Evolutionary conservation across 2,797 vertebrate genomes (phyloP), one percentile per base, ranked within the genome.

Genomic region (Liparis tanakae): DNA sequence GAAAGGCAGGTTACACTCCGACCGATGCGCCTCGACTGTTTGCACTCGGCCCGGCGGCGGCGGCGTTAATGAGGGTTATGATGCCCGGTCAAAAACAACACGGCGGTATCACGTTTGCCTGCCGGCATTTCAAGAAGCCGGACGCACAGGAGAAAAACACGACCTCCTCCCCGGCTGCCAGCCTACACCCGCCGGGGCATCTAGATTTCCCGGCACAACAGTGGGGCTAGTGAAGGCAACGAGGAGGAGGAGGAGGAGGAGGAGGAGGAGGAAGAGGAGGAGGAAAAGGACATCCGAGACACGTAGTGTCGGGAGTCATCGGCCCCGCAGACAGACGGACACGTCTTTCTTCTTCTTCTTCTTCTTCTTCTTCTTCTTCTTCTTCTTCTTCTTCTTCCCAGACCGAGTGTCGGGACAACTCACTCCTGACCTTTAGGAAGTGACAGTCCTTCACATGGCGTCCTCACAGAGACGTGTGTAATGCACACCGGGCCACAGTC

Each of bases 401-500:
- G 91, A 91, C 93, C 87, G 80, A 90, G 87, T 87, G 91, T 93
- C 87, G 88, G 92, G 89, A 89, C 92, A 94, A 93, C 93, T 95
- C 93, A 95, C 90, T 90, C 68, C 77, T 93, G 93, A 95, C 94
- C 93, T 95, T 53, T 95, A 94, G 88, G 81, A 94, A 90, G 91
- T 94, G 94, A 94, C 94, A 95, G 93, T 88, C 87, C 93, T 94
- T 94, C 93, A 94, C 93, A 94, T 90, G 92, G 90, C 76, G 80
- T 93, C 91, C 92, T n/a, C n/a, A 93, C 90, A 91, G 94, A 94
- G 91, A 93, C 82, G 91, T 87, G 89, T 94, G 94, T 94, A 94
- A 95, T 90, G 93, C 92, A 94, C 91, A 94, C 93, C 91, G 50
- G 50, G 81, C 84, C 81, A 84, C 91, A 94, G 94, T 94, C 94